These are phyloP conservation scores for Montifringilla adamsi DNA, from an alignment of 2,113 vertebrate species.

Conservation along the genomic window DNA sequence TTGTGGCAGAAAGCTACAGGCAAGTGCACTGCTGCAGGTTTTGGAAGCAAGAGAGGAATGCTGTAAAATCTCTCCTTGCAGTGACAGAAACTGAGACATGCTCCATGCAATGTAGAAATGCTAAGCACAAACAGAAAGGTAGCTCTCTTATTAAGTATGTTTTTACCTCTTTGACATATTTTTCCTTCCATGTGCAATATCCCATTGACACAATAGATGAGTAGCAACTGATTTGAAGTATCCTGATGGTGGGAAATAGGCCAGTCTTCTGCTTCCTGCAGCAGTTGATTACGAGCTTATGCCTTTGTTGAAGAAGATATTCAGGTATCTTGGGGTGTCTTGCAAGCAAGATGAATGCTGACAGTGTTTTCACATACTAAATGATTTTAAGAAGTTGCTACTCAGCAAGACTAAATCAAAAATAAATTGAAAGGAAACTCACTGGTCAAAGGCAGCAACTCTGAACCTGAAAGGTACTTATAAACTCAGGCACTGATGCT, in stretches of 20 bases:
- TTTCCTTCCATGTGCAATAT: not conserved
- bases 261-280: not conserved
- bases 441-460: not conserved
- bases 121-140: not conserved
- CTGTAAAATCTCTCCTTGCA: not conserved
- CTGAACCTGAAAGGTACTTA: not conserved
- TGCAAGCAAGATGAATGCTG: not conserved
- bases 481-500: not conserved
- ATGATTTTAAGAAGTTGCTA: not conserved
- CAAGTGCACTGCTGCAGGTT: not conserved
- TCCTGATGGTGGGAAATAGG: not conserved
- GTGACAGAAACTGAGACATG: not conserved
- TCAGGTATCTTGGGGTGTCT: not conserved
- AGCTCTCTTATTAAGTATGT: not conserved
- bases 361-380: not conserved
- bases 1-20: not conserved
- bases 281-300: accelerated
- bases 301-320: not conserved
- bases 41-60: not conserved
- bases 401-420: not conserved
- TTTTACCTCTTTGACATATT: not conserved
- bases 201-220: not conserved
- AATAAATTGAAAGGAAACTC: not conserved
- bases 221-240: not conserved
- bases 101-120: not conserved